Evolutionary conservation across 1,140 invertebrate genomes (phyloP).

Genomic region (Lanistes nyassanus): DNA sequence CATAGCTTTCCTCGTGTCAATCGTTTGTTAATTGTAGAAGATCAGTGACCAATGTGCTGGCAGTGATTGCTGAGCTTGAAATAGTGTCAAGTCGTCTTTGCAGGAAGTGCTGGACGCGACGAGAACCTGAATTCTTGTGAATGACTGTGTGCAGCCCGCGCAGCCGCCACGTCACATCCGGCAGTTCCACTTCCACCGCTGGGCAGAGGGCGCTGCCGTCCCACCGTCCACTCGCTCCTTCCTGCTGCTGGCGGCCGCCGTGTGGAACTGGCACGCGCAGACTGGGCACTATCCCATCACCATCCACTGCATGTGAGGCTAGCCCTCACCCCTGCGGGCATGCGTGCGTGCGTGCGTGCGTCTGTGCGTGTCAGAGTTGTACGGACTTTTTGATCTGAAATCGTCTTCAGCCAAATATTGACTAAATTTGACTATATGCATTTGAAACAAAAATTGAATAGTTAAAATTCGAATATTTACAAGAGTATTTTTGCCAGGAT

Average conservation of each 20-base stretch:
- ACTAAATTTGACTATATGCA: too few species aligned
- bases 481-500: too few species aligned
- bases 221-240: constrained; percentile 57
- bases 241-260: constrained; percentile 59
- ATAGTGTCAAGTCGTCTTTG: neutral
- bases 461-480: too few species aligned
- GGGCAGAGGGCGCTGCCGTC: constrained; percentile 53
- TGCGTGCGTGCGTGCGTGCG: neutral
- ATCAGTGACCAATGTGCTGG: too few species aligned
- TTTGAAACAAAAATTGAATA: too few species aligned
- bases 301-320: constrained; percentile 66
- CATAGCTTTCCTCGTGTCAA: too few species aligned
- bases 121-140: neutral
- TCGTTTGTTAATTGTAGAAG: too few species aligned
- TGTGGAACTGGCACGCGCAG: constrained; percentile 61
- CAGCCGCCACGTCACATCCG: constrained; percentile 53
- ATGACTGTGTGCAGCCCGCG: constrained; percentile 42
- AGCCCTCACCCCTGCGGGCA: constrained; percentile 24
- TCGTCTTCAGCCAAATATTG: too few species aligned
- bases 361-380: neutral
- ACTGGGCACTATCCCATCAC: constrained; percentile 56
- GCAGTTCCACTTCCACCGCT: constrained; percentile 65
- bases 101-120: neutral
- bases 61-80: neutral
- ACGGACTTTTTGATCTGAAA: too few species aligned